Percentiles rank a stretch among this genome's conserved stretches.
Conservation (phyloP, 2,113 vertebrate genomes). For the Phrynosoma platyrhinos region DNA sequence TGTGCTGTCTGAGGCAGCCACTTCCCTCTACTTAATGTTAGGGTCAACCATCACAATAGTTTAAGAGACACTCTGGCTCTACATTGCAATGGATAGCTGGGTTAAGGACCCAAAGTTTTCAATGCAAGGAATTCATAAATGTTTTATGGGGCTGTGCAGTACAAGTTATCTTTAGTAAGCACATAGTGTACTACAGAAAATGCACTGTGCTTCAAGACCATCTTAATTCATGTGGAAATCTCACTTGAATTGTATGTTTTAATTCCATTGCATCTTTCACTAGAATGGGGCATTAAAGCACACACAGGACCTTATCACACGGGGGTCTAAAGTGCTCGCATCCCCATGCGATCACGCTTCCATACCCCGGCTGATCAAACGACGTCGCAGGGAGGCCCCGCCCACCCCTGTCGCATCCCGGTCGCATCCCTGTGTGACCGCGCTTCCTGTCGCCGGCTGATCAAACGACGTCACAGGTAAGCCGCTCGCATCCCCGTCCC, state of each 20-base stretch:
- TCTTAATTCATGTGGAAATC: background rate
- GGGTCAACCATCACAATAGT: background rate
- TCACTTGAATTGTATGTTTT: background rate
- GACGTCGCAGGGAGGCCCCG: no score
- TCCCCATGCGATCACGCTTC: no score
- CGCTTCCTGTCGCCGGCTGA: no score
- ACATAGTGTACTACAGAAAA: background rate
- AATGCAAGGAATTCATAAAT: constrained; percentile 6
- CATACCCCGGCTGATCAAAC: no score
- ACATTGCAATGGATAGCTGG: background rate
- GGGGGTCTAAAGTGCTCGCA: no score
- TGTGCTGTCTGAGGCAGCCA: no score
- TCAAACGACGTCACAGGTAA: no score
- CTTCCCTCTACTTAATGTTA: no score
- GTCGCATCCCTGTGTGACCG: no score
- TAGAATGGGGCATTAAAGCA: background rate
- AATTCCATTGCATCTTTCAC: background rate
- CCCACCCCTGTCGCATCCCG: no score
- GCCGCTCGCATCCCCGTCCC: no score
- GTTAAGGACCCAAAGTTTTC: background rate
- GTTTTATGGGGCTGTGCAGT: constrained; percentile 14
- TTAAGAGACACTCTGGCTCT: background rate
- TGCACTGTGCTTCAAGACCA: background rate
- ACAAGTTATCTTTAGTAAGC: background rate
- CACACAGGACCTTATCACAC: no score